These are phyloP conservation scores for Leucoraja ocellata DNA, from an alignment of 2,797 vertebrate genomes.

Conservation along the genomic window DNA sequence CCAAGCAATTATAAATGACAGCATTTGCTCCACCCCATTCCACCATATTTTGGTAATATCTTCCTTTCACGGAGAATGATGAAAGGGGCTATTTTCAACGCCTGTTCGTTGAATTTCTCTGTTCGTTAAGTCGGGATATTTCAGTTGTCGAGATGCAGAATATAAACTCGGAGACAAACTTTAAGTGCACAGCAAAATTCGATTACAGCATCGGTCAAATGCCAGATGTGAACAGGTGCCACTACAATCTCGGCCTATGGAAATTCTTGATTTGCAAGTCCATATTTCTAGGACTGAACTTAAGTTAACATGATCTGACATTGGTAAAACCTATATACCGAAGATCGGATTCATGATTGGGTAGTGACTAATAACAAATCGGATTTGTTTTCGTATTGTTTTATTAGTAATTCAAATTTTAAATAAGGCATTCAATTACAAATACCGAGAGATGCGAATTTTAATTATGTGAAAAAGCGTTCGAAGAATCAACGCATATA, in stretches of 20 bases:
- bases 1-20: background rate
- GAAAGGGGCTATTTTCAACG: background rate
- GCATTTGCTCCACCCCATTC: background rate
- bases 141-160: no score
- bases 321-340: background rate
- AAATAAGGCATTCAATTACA: background rate
- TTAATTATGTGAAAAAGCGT: background rate
- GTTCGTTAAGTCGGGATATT: background rate
- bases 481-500: background rate
- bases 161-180: background rate
- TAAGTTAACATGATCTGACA: background rate
- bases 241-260: no score
- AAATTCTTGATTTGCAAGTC: background rate
- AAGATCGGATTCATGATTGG: background rate
- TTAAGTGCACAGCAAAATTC: background rate
- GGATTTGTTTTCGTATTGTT: background rate
- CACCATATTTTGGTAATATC: background rate
- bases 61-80: background rate
- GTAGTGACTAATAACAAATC: background rate
- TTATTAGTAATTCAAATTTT: background rate
- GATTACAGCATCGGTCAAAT: background rate
- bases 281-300: background rate
- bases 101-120: background rate
- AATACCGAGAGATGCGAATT: background rate
- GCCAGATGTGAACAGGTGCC: constrained; percentile 20